Percentiles rank a stretch among this genome's conserved stretches.
phyloP scores from a whole-genome alignment of 2,113 vertebrate species.

The Pao palembangensis region DNA sequence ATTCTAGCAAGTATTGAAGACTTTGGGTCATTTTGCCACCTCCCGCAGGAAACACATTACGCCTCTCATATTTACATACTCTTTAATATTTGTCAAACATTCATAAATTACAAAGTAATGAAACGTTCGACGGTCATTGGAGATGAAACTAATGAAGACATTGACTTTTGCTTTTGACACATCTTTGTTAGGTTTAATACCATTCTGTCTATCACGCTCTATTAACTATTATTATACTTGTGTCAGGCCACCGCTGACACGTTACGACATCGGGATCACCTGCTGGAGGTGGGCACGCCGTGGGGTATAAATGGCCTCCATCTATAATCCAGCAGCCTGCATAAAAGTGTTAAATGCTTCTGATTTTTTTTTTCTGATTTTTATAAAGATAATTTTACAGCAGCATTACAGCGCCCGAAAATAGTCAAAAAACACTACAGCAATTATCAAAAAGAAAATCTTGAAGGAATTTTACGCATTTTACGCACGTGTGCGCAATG shows the following conservation, averaged over 20 bases:
- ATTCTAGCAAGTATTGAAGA: constrained; percentile 91
- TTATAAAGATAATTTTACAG: background rate
- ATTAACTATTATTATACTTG: constrained; percentile 95
- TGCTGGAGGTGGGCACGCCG: constrained; percentile 83
- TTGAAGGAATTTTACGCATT: background rate
- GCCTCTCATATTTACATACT: constrained; percentile 97
- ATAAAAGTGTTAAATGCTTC: constrained; percentile 37
- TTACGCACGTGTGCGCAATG: background rate
- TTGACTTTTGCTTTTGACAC: constrained; percentile 87
- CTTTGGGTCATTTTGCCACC: constrained; percentile 99
- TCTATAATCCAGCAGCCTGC: constrained; percentile 56
- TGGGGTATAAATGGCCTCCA: constrained; percentile 66
- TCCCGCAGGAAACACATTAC: constrained; percentile 99
- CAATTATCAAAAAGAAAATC: background rate
- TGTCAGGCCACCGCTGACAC: constrained; percentile 84
- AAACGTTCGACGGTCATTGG: constrained; percentile 96
- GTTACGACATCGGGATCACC: constrained; percentile 88
- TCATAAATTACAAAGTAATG: constrained; percentile 99
- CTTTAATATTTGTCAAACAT: constrained; percentile 99
- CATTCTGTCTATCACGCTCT: constrained; percentile 87
- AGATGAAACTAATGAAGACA: constrained; percentile 97
- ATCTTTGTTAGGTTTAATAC: constrained; percentile 91
- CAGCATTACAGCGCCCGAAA: background rate
- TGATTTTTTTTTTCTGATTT: constrained; percentile 13
- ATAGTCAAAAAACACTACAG: background rate